phyloP scores from a whole-genome alignment of 2,888 invertebrate genomes.

The Idaea dimidiata region DNA sequence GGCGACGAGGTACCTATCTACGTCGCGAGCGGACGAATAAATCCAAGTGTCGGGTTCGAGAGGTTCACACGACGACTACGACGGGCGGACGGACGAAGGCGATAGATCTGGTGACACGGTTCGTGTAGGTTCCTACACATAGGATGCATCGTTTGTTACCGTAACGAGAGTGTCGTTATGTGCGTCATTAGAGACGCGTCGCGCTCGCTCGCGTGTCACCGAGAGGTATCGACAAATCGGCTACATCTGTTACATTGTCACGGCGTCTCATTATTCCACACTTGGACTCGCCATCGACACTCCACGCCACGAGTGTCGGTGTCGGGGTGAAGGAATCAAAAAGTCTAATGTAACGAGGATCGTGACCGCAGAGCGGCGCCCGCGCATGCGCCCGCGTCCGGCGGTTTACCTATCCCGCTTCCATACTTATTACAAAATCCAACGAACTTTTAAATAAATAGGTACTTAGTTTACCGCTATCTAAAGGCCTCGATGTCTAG shows the following conservation, averaged over 20 bases:
- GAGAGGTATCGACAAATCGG: constrained; percentile 32
- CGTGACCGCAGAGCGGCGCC: constrained; percentile 27
- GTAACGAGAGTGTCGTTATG: constrained; percentile 24
- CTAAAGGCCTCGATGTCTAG: not conserved
- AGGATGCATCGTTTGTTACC: constrained; percentile 22
- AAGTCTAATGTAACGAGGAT: constrained; percentile 41
- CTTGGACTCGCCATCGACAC: constrained; percentile 13
- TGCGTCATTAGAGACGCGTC: not conserved
- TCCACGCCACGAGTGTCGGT: too few species aligned
- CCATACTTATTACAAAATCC: not conserved
- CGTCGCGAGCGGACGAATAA: constrained; percentile 17
- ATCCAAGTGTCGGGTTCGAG: constrained; percentile 14
- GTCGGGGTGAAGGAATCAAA: constrained; percentile 24
- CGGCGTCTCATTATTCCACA: constrained; percentile 42
- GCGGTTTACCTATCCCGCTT: not conserved
- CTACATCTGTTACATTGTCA: constrained; percentile 36
- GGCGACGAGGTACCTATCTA: constrained; percentile 4
- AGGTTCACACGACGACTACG: constrained; percentile 23
- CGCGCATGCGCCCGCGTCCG: not conserved
- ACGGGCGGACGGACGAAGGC: constrained; percentile 15
- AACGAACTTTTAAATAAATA: not conserved
- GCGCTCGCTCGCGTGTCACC: constrained; percentile 28
- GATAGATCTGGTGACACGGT: not conserved
- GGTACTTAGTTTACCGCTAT: not conserved
- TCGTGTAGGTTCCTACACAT: not conserved